Percentiles rank a stretch among this genome's conserved stretches.
phyloP scores from a whole-genome alignment of 2,113 vertebrate species.

The Microcebus lehilahytsara region DNA sequence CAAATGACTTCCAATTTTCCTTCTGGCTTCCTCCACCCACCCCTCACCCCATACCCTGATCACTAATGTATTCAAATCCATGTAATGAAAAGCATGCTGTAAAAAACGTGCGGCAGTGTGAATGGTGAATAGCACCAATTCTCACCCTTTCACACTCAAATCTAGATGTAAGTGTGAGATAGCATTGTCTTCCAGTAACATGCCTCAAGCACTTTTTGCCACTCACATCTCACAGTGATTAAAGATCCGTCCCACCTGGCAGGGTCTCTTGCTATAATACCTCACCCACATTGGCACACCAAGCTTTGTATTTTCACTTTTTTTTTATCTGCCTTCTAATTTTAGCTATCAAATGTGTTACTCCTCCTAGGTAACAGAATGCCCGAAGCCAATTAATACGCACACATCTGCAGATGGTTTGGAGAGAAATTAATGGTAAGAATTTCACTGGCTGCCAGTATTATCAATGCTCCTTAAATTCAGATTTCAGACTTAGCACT shows the following conservation, averaged over 20 bases:
- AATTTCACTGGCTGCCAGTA: not conserved
- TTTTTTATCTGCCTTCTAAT: constrained; percentile 36
- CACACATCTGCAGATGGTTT: constrained; percentile 31
- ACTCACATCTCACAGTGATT: not conserved
- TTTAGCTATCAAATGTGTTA: constrained; percentile 53
- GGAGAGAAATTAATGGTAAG: constrained; percentile 33
- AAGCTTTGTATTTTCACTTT: not conserved
- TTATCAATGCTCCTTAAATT: constrained; percentile 5
- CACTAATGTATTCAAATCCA: constrained; percentile 33
- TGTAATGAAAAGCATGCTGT: constrained; percentile 8
- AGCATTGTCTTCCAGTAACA: not conserved
- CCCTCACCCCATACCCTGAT: constrained; percentile 15
- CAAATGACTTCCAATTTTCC: constrained; percentile 30
- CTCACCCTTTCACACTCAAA: not conserved
- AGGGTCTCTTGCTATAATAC: not conserved
- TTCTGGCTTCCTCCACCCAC: not conserved
- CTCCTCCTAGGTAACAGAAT: constrained; percentile 57
- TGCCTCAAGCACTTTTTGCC: not conserved
- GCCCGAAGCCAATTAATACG: constrained; percentile 45
- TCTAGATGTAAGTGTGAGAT: not conserved
- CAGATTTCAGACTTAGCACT: not conserved
- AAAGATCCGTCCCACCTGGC: not conserved
- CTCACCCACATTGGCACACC: not conserved
- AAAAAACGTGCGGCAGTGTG: not conserved
- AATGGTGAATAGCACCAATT: not conserved